Conservation (phyloP, 2,113 vertebrate species). For the Oreochromis tanganicae region DNA sequence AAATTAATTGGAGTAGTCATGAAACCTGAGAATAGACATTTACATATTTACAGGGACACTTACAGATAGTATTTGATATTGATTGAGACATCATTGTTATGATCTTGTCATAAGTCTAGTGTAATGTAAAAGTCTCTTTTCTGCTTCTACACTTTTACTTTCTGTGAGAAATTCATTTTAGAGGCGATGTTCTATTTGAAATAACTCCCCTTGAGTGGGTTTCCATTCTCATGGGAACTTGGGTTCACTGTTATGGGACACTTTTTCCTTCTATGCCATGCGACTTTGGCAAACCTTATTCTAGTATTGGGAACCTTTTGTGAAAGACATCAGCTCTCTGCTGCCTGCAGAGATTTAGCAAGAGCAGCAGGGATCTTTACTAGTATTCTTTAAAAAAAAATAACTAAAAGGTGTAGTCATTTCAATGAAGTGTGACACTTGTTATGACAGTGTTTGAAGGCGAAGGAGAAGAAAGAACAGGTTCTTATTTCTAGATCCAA, state of each 20-base stretch:
- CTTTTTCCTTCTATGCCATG: slow-evolving; percentile 25
- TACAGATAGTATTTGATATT: neutral
- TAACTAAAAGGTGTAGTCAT: neutral
- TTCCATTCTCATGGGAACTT: slow-evolving; percentile 44
- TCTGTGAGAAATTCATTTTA: slow-evolving; percentile 32
- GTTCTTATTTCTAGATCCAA: neutral
- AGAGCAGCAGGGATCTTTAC: neutral
- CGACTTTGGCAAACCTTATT: slow-evolving; percentile 31
- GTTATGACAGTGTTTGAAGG: neutral
- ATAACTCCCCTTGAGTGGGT: slow-evolving; percentile 56
- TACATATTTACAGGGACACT: neutral
- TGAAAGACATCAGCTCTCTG: neutral
- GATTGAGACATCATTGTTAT: slow-evolving; percentile 4
- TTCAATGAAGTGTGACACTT: neutral
- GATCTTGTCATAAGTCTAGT: neutral
- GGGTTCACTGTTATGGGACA: slow-evolving; percentile 20
- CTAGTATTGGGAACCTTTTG: slow-evolving; percentile 11
- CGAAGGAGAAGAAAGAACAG: neutral
- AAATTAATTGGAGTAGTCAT: slow-evolving; percentile 19
- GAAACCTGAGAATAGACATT: neutral
- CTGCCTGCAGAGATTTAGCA: neutral
- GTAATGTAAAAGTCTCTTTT: neutral
- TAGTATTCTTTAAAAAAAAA: neutral
- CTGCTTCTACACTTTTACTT: neutral
- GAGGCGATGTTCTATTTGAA: slow-evolving; percentile 55